Conservation (phyloP, 2,113 vertebrate species). For the Gallinago undulata region DNA sequence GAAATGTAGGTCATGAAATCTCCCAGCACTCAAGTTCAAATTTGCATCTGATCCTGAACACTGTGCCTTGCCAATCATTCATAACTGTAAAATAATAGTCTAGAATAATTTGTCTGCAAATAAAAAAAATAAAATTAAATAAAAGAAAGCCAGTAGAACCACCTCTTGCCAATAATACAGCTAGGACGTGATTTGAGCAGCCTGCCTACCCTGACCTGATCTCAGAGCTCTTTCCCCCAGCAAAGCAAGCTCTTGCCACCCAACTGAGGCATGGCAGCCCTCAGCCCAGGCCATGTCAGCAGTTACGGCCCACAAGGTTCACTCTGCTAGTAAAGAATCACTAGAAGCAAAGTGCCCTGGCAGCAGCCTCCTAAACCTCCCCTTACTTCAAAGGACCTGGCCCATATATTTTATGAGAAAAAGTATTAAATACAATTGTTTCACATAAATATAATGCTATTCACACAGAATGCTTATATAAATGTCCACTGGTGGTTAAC, state of each 20-base stretch:
- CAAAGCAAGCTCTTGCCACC: not conserved
- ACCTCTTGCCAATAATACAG: not conserved
- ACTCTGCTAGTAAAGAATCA: not conserved
- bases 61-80: not conserved
- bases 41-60: not conserved
- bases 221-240: not conserved
- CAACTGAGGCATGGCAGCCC: accelerated
- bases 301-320: not conserved
- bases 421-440: not conserved
- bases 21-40: not conserved
- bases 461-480: not conserved
- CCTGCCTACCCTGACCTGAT: not conserved
- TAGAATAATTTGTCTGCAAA: not conserved
- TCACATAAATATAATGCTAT: not conserved
- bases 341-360: not conserved
- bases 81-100: not conserved
- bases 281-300: not conserved
- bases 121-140: too few relatives aligned
- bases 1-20: not conserved
- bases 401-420: not conserved
- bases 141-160: not conserved
- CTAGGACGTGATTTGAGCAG: not conserved
- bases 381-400: not conserved
- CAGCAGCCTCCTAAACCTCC: not conserved
- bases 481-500: not conserved